Percentiles rank a stretch among this genome's conserved stretches.
Conservation (phyloP, 2,797 vertebrate species). For the Tragelaphus oryx region DNA sequence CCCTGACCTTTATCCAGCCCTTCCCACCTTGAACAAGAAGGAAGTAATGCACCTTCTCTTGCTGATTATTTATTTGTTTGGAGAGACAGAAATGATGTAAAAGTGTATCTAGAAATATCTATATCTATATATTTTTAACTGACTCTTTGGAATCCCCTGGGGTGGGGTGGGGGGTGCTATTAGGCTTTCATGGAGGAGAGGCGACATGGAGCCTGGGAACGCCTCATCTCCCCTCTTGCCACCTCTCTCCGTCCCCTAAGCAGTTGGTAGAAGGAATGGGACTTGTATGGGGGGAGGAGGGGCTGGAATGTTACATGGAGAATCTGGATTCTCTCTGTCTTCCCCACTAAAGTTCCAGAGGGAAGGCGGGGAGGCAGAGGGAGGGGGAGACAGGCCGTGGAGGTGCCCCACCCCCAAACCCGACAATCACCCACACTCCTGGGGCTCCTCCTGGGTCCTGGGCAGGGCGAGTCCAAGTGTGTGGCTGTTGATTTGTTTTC, state of each 20-base stretch:
- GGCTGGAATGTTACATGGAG: slow-evolving; percentile 48
- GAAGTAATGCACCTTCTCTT: slow-evolving; percentile 75
- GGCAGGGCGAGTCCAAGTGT: slow-evolving; percentile 75
- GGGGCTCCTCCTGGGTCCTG: slow-evolving; percentile 62
- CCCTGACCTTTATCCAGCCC: background rate
- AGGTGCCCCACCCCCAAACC: slow-evolving; percentile 54
- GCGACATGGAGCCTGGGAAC: slow-evolving; percentile 49
- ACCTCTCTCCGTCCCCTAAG: background rate
- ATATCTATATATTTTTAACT: slow-evolving; percentile 76
- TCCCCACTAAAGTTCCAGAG: slow-evolving; percentile 46
- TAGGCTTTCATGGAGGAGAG: background rate
- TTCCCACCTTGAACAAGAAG: slow-evolving; percentile 66
- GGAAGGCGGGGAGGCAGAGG: background rate
- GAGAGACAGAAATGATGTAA: slow-evolving; percentile 74
- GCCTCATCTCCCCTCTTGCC: background rate
- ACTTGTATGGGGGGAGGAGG: slow-evolving; percentile 27
- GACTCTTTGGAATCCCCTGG: slow-evolving; percentile 69
- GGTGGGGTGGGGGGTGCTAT: slow-evolving; percentile 20
- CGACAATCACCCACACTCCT: slow-evolving; percentile 76
- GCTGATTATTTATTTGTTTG: slow-evolving; percentile 75
- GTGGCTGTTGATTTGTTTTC: slow-evolving; percentile 76
- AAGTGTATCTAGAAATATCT: slow-evolving; percentile 77
- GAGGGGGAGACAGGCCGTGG: background rate
- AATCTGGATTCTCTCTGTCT: slow-evolving; percentile 67
- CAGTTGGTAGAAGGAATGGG: slow-evolving; percentile 40